These are phyloP conservation scores for Epinotia bilunana DNA, from an alignment of 2,888 invertebrate genomes.

Conservation along the genomic window DNA sequence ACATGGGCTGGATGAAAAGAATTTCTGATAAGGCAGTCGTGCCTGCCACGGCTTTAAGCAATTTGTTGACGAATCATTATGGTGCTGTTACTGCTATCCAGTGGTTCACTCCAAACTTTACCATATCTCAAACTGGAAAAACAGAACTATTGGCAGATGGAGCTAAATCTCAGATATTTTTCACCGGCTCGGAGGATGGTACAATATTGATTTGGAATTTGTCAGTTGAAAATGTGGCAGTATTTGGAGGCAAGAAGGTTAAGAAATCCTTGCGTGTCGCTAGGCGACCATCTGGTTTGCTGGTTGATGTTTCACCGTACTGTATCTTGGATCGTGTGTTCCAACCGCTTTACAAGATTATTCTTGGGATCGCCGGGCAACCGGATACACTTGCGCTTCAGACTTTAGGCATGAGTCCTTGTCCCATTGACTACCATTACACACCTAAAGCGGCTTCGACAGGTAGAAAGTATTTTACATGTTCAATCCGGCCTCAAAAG, in stretches of 20 bases:
- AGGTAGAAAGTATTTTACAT: slow-evolving; percentile 74
- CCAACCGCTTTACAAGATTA: slow-evolving; percentile 86
- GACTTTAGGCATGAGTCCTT: slow-evolving; percentile 70
- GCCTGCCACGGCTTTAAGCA: slow-evolving; percentile 85
- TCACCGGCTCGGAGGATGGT: slow-evolving; percentile 88
- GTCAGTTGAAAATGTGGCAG: slow-evolving; percentile 74
- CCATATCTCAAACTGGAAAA: slow-evolving; percentile 86
- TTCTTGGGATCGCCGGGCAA: slow-evolving; percentile 74
- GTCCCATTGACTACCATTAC: slow-evolving; percentile 66
- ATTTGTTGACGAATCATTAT: slow-evolving; percentile 85
- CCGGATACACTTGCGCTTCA: slow-evolving; percentile 73
- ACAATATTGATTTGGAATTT: slow-evolving; percentile 89
- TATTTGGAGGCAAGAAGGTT: slow-evolving; percentile 67
- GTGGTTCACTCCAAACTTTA: slow-evolving; percentile 87
- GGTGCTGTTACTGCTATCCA: slow-evolving; percentile 86
- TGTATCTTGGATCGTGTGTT: slow-evolving; percentile 85
- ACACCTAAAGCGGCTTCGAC: slow-evolving; percentile 61
- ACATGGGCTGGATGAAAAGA: slow-evolving; percentile 88
- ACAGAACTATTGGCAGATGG: slow-evolving; percentile 58
- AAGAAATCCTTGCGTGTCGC: slow-evolving; percentile 77
- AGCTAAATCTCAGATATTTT: slow-evolving; percentile 84
- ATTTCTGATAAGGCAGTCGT: slow-evolving; percentile 84
- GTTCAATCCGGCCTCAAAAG: slow-evolving; percentile 63
- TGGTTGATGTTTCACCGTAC: slow-evolving; percentile 85
- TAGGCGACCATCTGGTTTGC: slow-evolving; percentile 84